Evolutionary conservation across 2,113 vertebrate genomes (phyloP).

Genomic region (Polypterus senegalus): DNA sequence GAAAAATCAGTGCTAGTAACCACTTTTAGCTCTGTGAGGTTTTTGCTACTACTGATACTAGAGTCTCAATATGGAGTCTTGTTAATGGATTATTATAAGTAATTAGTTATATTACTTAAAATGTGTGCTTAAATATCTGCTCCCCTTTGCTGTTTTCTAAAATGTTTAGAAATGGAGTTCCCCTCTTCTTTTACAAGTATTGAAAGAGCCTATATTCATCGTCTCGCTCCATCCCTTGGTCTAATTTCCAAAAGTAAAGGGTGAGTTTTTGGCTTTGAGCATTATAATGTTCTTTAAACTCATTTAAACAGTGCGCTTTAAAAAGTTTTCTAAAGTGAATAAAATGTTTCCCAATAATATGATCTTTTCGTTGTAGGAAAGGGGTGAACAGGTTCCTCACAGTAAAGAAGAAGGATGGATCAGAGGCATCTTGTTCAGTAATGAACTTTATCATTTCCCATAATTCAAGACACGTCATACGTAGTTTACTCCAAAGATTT

Average conservation of each 20-base stretch:
- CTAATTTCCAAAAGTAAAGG: slow-evolving; percentile 84
- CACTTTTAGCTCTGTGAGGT: too few relatives aligned
- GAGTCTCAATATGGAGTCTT: too few relatives aligned
- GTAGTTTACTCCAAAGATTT: slow-evolving; percentile 64
- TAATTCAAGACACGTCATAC: slow-evolving; percentile 48
- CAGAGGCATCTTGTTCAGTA: slow-evolving; percentile 40
- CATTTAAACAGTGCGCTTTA: too few relatives aligned
- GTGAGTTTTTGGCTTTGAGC: slow-evolving; percentile 37
- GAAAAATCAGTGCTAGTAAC: too few relatives aligned
- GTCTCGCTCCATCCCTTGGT: slow-evolving; percentile 72
- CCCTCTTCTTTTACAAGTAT: slow-evolving; percentile 76
- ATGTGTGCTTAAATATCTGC: too few relatives aligned
- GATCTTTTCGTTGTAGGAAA: slow-evolving; percentile 51
- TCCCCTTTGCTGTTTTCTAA: neutral
- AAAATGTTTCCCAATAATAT: neutral
- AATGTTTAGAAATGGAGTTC: slow-evolving; percentile 73
- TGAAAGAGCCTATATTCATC: slow-evolving; percentile 82
- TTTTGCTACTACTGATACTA: too few relatives aligned
- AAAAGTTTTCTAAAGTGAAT: too few relatives aligned
- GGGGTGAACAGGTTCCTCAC: slow-evolving; percentile 67
- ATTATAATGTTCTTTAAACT: too few relatives aligned
- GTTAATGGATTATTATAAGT: too few relatives aligned
- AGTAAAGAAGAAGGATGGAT: slow-evolving; percentile 70
- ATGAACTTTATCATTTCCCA: slow-evolving; percentile 61
- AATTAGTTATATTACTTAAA: too few relatives aligned